Evolutionary conservation across 2,797 vertebrate species (phyloP).

Genomic region (Dendrocincla fuliginosa): DNA sequence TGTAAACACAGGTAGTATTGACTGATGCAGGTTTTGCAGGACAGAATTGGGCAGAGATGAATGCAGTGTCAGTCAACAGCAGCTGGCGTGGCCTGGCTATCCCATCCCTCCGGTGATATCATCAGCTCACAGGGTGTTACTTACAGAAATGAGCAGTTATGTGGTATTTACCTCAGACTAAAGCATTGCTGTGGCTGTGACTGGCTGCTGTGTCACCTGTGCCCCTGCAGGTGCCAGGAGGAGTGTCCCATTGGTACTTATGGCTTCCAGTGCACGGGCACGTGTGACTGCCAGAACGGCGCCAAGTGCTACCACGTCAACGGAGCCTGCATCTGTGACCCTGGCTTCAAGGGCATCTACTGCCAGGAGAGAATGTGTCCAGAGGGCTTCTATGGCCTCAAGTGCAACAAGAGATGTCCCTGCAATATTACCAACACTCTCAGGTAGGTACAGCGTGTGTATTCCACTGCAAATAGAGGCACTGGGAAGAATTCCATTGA

Average conservation of each 20-base stretch:
- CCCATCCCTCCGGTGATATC: background rate
- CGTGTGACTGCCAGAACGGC: constrained; percentile 92
- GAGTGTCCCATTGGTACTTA: constrained; percentile 94
- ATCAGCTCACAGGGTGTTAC: background rate
- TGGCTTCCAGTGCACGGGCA: constrained; percentile 85
- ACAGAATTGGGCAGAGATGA: background rate
- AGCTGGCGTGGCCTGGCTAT: background rate
- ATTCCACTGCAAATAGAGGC: background rate
- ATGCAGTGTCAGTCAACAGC: background rate
- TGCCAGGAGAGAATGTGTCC: constrained; percentile 97
- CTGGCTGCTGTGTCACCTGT: background rate
- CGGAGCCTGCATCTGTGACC: constrained; percentile 91
- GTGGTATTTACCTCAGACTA: background rate
- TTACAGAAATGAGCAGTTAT: background rate
- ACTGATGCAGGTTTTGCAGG: background rate
- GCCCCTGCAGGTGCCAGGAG: constrained; percentile 89
- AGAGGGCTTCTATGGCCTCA: constrained; percentile 89
- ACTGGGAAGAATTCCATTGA: background rate
- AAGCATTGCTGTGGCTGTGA: background rate
- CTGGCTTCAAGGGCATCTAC: constrained; percentile 91
- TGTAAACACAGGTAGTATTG: background rate
- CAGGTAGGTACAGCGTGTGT: constrained; percentile 77
- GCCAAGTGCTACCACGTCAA: constrained; percentile 94
- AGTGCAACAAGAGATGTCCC: constrained; percentile 93
- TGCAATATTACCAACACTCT: constrained; percentile 88